phyloP scores from a whole-genome alignment of 2,797 vertebrate genomes.

The Taenioides sp. region DNA sequence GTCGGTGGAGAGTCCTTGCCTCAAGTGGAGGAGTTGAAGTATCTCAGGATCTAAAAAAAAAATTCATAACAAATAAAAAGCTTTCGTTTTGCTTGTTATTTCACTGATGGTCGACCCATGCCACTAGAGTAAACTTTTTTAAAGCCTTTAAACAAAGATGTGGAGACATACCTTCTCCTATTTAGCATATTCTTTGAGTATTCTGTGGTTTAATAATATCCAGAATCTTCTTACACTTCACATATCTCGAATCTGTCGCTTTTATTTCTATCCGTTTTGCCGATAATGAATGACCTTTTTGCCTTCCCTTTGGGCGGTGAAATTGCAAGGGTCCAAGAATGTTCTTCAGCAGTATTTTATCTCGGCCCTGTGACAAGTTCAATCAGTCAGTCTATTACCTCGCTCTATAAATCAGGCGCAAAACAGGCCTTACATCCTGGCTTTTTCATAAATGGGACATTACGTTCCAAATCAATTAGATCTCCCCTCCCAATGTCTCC shows the following conservation, averaged over 20 bases:
- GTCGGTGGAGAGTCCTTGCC: no score
- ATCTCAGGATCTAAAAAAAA: no score
- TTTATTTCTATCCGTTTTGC: constrained; percentile 36
- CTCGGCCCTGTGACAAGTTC: constrained; percentile 72
- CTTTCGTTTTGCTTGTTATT: constrained; percentile 33
- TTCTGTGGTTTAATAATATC: constrained; percentile 30
- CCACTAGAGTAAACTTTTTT: constrained; percentile 39
- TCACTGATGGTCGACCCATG: constrained; percentile 6
- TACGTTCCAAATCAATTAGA: constrained; percentile 67
- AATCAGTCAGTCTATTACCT: constrained; percentile 79
- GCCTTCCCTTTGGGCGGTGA: constrained; percentile 66
- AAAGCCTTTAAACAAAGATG: constrained; percentile 38
- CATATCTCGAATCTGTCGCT: constrained; percentile 29
- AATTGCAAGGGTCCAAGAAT: constrained; percentile 68
- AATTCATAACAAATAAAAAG: constrained; percentile 25
- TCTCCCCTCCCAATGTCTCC: constrained; percentile 38
- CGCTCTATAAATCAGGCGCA: constrained; percentile 72
- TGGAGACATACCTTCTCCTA: constrained; percentile 20
- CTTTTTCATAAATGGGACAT: constrained; percentile 64
- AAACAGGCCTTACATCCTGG: constrained; percentile 53
- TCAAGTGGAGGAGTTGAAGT: no score
- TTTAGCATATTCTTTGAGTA: constrained; percentile 30
- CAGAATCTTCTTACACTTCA: constrained; percentile 34
- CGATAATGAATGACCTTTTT: constrained; percentile 65
- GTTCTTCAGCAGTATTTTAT: constrained; percentile 72